Conservation (phyloP, 1,140 invertebrate genomes). For the Pomacea maculata region DNA sequence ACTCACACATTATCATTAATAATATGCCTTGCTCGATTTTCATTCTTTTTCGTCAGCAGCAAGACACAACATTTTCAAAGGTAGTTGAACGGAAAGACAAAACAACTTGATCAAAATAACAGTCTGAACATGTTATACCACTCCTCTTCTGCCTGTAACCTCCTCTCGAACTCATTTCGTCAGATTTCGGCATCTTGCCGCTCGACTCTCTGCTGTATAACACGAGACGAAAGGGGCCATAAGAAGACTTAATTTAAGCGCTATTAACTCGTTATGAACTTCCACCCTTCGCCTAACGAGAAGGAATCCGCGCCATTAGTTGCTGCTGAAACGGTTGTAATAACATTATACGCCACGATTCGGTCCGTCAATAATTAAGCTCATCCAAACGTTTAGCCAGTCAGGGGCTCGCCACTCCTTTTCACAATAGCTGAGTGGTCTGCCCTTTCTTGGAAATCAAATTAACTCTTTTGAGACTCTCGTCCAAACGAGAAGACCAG, state of each 20-base stretch:
- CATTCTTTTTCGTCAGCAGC: too few relatives aligned
- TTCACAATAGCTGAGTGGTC: slow-evolving; percentile 22
- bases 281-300: slow-evolving; percentile 16
- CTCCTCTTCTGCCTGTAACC: too few relatives aligned
- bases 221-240: too few relatives aligned
- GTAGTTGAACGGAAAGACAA: too few relatives aligned
- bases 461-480: slow-evolving; percentile 23
- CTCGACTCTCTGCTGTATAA: too few relatives aligned
- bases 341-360: slow-evolving; percentile 22
- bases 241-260: slow-evolving; percentile 10
- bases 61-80: too few relatives aligned
- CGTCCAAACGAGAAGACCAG: slow-evolving; percentile 15
- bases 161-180: too few relatives aligned
- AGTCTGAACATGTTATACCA: too few relatives aligned
- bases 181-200: too few relatives aligned
- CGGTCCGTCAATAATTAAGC: slow-evolving; percentile 14
- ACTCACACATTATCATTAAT: too few relatives aligned
- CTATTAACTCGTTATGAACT: slow-evolving; percentile 14
- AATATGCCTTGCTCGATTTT: too few relatives aligned
- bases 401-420: slow-evolving; percentile 20
- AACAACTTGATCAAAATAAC: too few relatives aligned
- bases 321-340: slow-evolving; percentile 25
- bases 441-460: slow-evolving; percentile 22
- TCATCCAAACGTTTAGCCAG: slow-evolving; percentile 23
- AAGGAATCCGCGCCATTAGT: slow-evolving; percentile 12